These are phyloP conservation scores for Aphidoletes aphidimyza DNA, from an alignment of 2,888 invertebrate genomes.

Conservation along the genomic window DNA sequence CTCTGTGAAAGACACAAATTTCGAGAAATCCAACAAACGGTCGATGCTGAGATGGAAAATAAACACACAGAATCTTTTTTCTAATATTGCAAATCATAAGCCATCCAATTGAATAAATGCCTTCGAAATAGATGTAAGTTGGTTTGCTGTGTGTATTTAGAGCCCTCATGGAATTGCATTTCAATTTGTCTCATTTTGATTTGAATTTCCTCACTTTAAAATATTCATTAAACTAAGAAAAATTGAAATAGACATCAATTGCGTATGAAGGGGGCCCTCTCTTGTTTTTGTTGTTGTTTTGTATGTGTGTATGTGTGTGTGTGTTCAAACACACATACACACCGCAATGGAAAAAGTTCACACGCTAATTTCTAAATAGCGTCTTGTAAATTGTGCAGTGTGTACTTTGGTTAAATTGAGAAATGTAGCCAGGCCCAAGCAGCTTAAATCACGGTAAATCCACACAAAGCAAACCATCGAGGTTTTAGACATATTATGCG, in stretches of 20 bases:
- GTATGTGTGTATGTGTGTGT: no score
- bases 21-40: no score
- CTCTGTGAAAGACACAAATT: neutral
- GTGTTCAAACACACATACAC: conserved; percentile 1
- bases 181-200: conserved; percentile 34
- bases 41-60: neutral
- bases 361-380: conserved; percentile 47
- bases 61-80: no score
- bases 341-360: neutral
- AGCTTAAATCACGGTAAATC: neutral
- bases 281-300: neutral
- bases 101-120: neutral
- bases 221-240: conserved; percentile 21
- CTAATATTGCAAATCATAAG: no score
- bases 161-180: conserved; percentile 1
- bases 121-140: neutral
- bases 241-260: conserved; percentile 15
- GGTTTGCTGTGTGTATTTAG: neutral
- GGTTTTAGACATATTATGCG: conserved; percentile 37
- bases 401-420: conserved; percentile 43
- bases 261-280: no score
- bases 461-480: neutral
- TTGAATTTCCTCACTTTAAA: conserved; percentile 43
- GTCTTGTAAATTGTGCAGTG: neutral
- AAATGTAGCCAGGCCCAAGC: neutral